These are phyloP conservation scores for Gymnocheta viridis DNA, from an alignment of 2,888 invertebrate species.

Conservation along the genomic window DNA sequence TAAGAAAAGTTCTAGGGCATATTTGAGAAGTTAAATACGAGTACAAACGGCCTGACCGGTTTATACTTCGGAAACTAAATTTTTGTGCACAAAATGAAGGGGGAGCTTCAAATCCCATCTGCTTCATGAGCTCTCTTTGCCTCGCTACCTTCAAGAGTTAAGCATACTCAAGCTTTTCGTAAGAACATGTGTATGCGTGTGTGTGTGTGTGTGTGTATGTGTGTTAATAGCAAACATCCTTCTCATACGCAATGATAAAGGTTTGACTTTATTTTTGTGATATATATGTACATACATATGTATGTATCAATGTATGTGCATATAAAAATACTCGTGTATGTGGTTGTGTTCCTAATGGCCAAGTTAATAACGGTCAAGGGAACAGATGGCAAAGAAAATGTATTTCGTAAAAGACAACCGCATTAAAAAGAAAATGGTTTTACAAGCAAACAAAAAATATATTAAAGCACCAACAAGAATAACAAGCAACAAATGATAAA, in stretches of 20 bases:
- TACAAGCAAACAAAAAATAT: conserved; percentile 16
- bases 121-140: too few species aligned
- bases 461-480: conserved; percentile 8
- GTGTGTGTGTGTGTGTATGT: not conserved
- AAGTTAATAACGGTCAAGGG: conserved; percentile 61
- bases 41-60: too few species aligned
- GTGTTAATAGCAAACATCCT: not conserved
- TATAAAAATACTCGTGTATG: conserved; percentile 6
- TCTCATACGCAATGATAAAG: conserved; percentile 15
- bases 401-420: conserved; percentile 43
- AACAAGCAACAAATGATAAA: conserved; percentile 63
- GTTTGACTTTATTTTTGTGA: conserved; percentile 40
- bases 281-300: too few species aligned
- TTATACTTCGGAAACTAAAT: too few species aligned
- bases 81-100: too few species aligned
- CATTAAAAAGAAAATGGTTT: conserved; percentile 57
- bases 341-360: conserved; percentile 53
- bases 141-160: too few species aligned
- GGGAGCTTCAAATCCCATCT: too few species aligned
- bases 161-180: too few species aligned
- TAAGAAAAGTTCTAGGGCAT: too few species aligned
- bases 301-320: too few species aligned
- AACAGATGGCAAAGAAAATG: conserved; percentile 49
- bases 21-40: too few species aligned
- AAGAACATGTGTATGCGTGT: too few species aligned